Base-by-base conservation (phyloP, 2,797 vertebrate genomes). In the Poeciliopsis paucimaculata region DNA sequence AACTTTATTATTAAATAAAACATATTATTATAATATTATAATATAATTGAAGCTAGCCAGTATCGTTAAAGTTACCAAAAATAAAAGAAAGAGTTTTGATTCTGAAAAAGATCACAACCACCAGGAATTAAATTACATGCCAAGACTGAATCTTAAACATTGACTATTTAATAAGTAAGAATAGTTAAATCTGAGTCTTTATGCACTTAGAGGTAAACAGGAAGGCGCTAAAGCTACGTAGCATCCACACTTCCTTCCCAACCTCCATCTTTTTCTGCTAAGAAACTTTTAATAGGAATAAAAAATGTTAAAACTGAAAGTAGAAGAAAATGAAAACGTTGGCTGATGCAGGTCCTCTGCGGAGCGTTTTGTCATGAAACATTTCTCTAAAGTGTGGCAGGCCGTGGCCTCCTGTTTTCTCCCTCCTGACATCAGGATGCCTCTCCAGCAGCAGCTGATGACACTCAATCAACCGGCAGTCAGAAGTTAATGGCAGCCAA, bases 401-500 rank as follows among this genome's bases (percentile, higher is more conserved):
- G 18, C 7, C 7, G n/a, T 7, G 45, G 72, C 75, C 41, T 13
- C 34, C 62, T 66, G 51, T 73, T 77, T 66, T 55, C 72, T 57
- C 9, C 75, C 16, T 62, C n/a, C 34, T 9, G 57, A 41, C 31
- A 28, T 74, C 49, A 51, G 62, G 70, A 39, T 2, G 76, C 31
- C 76, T 36, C 62, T 66, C 72, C 23, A 34, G 82, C 83, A 20
- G 62, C 34, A 43, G 73, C 70, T 39, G 55, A 57, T 57, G 68
- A 70, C 81, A 41, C 72, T 85, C 77, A 76, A 74, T 86, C 76
- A 76, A 15, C 39, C 26, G 20, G 4, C 80, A 75, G 82, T 77
- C 76, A 73, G 73, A 39, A 81, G 75, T 62, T 83, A 77, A 86
- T 77, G 55, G 76, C 78, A 55, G 77, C 76, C 78, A 49, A 55